A percentile compares a stretch with the other conserved stretches of the same genome.
phyloP scores from a whole-genome alignment of 2,797 vertebrate species.

The Scomberomorus guttatus region DNA sequence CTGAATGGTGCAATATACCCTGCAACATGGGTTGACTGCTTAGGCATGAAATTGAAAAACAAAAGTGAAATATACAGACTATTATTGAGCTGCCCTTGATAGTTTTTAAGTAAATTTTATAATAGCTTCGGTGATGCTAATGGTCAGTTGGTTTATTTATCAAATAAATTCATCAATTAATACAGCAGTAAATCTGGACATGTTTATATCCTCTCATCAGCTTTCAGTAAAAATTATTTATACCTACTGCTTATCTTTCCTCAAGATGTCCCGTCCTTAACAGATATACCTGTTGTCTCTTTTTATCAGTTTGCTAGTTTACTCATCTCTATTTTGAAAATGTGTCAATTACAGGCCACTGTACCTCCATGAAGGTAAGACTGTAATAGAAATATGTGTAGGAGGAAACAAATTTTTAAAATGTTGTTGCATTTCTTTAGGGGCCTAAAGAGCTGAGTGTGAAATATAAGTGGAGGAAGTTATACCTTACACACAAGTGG shows the following conservation, averaged over 20 bases:
- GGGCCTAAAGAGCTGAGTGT: conserved; percentile 11
- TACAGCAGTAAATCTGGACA: not conserved
- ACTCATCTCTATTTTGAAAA: not conserved
- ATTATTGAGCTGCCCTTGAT: conserved; percentile 43
- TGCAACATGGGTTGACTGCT: conserved; percentile 71
- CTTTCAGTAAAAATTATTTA: not conserved
- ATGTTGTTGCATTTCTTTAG: conserved; percentile 13
- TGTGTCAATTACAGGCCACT: conserved; percentile 15
- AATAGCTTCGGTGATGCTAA: conserved; percentile 28
- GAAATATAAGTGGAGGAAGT: not conserved
- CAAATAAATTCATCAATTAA: conserved; percentile 4
- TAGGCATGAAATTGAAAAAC: conserved; percentile 79
- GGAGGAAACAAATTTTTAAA: conserved; percentile 14
- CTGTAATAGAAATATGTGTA: conserved; percentile 3
- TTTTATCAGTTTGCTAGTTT: not conserved
- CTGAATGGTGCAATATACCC: conserved; percentile 68
- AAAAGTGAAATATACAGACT: conserved; percentile 67
- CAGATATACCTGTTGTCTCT: not conserved
- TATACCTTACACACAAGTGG: not conserved
- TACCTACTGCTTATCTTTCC: not conserved
- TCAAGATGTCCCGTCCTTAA: not conserved
- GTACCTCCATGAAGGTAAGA: not conserved
- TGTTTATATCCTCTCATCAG: not conserved
- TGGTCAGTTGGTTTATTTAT: conserved; percentile 4
- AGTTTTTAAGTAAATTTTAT: conserved; percentile 46